Base-by-base conservation (phyloP, 2,888 invertebrate genomes). In the Scaptomyza tumidula region DNA sequence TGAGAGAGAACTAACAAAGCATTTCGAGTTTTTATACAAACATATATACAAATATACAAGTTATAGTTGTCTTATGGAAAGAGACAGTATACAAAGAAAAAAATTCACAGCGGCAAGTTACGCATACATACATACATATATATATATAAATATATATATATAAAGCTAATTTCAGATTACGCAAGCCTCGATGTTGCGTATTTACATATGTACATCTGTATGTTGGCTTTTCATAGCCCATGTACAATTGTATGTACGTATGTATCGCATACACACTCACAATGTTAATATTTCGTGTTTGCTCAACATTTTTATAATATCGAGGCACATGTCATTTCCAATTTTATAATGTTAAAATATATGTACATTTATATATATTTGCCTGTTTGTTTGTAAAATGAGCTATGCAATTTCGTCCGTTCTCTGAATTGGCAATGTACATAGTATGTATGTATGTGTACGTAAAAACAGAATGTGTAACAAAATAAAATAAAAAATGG, bases 401-500 rank as follows among this genome's bases (percentile, higher is more conserved):
- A 37, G 45, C 43, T 49, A 58, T 60, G 69, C 74, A 65, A 61
- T 70, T 70, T 61, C 16, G 54, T 19, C 24, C 43, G 48, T 48
- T 64, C 48, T 73, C 65, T 70, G 61, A 73, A 70, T 70, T 70
- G 56, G 58, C 56, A 56, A 54, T 43, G 58, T 37, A 24, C 54
- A 31, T 10, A n/a, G n/a, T 3, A 10, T 64, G 27, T n/a, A 45
- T 27, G 29, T 54, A 6, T 9, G 10, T 11, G 3, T 35, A 59
- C 53, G 60, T 75, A 56, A 68, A 53, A 39, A 69, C 29, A 39
- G 27, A 53, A 56, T 33, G 52, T 59, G 31, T 43, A 69, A 66
- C 53, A 65, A 76, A 76, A 71, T 71, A 75, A 75, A 79, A 67
- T 74, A 84, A 66, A 82, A 83, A 85, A 83, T 85, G 83, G 83